Conservation (phyloP, 2,113 vertebrate genomes). For the Gadus macrocephalus region DNA sequence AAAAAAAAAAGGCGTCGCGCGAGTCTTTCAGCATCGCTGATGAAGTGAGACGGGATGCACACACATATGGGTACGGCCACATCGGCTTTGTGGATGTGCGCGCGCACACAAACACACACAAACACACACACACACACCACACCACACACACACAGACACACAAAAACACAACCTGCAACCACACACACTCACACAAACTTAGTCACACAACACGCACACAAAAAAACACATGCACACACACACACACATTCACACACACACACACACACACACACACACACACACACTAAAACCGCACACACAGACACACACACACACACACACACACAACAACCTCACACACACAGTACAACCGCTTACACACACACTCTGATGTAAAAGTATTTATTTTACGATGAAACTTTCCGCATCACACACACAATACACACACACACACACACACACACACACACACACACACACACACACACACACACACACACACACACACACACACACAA, state of each 20-base stretch:
- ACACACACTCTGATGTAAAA: no score
- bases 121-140: neutral
- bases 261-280: no score
- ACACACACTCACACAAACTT: neutral
- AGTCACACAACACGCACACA: slow-evolving; percentile 10
- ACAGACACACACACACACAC: slow-evolving; percentile 17
- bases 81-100: neutral
- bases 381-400: no score
- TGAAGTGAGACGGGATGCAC: no score
- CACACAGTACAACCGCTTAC: neutral
- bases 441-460: no score
- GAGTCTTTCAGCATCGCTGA: no score
- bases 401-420: no score
- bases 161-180: neutral
- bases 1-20: no score
- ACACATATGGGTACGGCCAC: no score
- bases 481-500: no score
- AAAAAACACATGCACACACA: slow-evolving; percentile 7
- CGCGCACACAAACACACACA: slow-evolving; percentile 13
- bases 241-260: slow-evolving; percentile 2
- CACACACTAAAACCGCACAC: slow-evolving; percentile 13
- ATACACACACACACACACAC: no score
- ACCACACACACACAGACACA: slow-evolving; percentile 10
- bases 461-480: no score
- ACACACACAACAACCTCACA: neutral